These are phyloP conservation scores for Hirtodrosophila trivittata DNA, from an alignment of 2,888 invertebrate species.

Conservation along the genomic window DNA sequence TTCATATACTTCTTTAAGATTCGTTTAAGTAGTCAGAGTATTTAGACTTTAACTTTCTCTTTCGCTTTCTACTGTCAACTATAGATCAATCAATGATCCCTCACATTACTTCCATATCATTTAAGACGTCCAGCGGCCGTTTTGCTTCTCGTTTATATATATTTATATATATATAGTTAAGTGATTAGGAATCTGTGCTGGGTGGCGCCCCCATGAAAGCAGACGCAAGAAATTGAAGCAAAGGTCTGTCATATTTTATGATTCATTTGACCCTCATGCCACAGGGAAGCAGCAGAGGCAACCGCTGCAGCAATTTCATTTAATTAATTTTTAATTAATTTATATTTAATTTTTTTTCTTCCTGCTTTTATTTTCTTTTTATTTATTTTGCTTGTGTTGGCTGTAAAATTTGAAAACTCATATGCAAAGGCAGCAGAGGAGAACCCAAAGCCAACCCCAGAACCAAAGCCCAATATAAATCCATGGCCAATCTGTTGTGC, in stretches of 20 bases:
- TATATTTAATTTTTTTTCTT: constrained; percentile 61
- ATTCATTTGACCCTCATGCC: constrained; percentile 59
- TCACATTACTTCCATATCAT: constrained; percentile 64
- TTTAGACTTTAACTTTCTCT: too few species aligned
- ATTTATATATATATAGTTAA: constrained; percentile 14
- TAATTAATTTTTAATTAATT: constrained; percentile 77
- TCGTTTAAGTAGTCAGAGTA: too few species aligned
- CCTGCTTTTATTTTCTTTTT: constrained; percentile 15
- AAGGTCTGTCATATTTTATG: constrained; percentile 63
- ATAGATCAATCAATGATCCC: constrained; percentile 53
- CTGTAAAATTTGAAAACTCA: constrained; percentile 45
- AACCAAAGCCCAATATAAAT: constrained; percentile 45
- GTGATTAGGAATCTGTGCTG: constrained; percentile 59
- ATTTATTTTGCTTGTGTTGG: constrained; percentile 3
- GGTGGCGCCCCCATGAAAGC: constrained; percentile 46
- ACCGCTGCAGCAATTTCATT: constrained; percentile 60
- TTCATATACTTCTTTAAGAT: too few species aligned
- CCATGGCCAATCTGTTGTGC: constrained; percentile 51
- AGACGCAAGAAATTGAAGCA: constrained; percentile 15
- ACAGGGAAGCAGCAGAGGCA: constrained; percentile 17
- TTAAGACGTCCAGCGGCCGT: constrained; percentile 37
- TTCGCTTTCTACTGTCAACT: constrained; percentile 18
- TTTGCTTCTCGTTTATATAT: background rate
- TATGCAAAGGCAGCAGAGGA: constrained; percentile 58
- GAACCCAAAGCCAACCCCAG: constrained; percentile 30